These are phyloP conservation scores for Valencia hispanica DNA, from an alignment of 2,797 vertebrate species.

Conservation along the genomic window DNA sequence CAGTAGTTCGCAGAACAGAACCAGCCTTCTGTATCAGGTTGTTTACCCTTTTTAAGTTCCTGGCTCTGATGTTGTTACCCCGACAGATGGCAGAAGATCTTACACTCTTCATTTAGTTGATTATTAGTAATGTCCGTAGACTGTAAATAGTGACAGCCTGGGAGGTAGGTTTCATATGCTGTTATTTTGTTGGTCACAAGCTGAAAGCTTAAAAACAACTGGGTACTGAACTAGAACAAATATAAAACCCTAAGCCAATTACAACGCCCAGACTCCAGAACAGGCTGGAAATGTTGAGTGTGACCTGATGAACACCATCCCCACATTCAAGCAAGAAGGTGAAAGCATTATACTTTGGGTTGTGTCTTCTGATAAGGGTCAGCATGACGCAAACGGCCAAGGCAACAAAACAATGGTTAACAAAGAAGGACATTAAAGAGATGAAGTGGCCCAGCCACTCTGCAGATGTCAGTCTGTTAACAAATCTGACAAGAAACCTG, in stretches of 20 bases:
- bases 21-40: too few species aligned
- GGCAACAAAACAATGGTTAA: not conserved
- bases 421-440: not conserved
- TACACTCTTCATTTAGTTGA: too few species aligned
- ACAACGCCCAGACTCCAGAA: not conserved
- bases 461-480: not conserved
- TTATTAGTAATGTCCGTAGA: not conserved
- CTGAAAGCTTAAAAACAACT: not conserved
- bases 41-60: too few species aligned
- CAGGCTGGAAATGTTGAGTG: too few species aligned
- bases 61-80: too few species aligned
- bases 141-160: not conserved
- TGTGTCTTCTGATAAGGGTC: not conserved
- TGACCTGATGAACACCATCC: not conserved
- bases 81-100: too few species aligned
- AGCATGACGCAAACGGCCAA: not conserved
- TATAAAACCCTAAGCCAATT: not conserved
- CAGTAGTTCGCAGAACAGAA: too few species aligned
- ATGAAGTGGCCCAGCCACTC: not conserved
- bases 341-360: not conserved
- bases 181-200: not conserved
- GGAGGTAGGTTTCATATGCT: too few species aligned
- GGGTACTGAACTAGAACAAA: not conserved
- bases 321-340: not conserved
- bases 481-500: not conserved